Base-by-base conservation (phyloP, 2,888 invertebrate genomes). In the Melieria crassipennis region DNA sequence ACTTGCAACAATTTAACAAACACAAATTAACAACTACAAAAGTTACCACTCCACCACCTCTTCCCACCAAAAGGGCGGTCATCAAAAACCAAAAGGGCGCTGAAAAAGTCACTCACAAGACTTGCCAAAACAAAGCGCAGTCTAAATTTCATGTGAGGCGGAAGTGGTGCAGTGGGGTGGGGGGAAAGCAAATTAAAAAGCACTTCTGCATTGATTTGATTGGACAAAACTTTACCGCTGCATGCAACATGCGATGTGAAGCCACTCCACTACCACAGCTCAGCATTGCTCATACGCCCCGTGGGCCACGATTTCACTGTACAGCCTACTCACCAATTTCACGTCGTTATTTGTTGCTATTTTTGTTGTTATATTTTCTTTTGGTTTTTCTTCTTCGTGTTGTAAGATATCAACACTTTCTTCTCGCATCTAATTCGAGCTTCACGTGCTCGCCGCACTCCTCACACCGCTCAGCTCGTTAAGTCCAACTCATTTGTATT, bases 201-300 rank as follows among this genome's bases (percentile, higher is more conserved):
- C 62, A 30, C 62, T 62, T 62, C 46, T 16, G 62, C 62, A 30
- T 62, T 47, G 62, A 62, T 62, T 62, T 62, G 62, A 62, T 62
- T 62, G 62, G 47, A 7, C 30, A 30, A 30, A 30, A 30, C 30
- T 30, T 30, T 30, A 30, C 30, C 30, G 30, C 30, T 30, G 30
- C 30, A 30, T 30, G 30, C 30, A 30, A 30, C 16, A 47, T 13
- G 47, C 10, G 62, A 46, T 62, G 10, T 5, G 47, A 62, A 47
- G 47, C 9, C 16, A 13, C 30, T 30, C 30, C 30, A 30, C 30
- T 1, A 30, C 30, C 30, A 30, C 30, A 30, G 30, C 30, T 30
- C 30, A 30, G 2, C 16, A 16, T 16, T 16, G 16, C 16, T 16
- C 16, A 16, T 16, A 16, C 16, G 16, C 16, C 16, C 16, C 16